Evolutionary conservation across 2,888 invertebrate species (phyloP).

Genomic region (Therioaphis trifolii): DNA sequence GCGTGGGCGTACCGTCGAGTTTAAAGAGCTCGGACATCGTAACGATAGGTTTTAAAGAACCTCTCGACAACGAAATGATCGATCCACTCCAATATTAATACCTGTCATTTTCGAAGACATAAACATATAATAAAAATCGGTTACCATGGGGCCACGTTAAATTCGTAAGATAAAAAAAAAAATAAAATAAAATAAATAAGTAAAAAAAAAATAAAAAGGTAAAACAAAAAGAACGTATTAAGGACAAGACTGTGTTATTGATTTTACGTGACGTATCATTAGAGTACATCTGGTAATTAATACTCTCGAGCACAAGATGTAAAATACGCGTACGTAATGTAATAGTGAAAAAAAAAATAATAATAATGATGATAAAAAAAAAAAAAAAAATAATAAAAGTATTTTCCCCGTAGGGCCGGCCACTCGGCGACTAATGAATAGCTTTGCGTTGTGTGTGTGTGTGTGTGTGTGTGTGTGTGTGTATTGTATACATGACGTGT

Average conservation of each 20-base stretch:
- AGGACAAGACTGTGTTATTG: slow-evolving; percentile 31
- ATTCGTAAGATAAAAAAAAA: slow-evolving; percentile 1
- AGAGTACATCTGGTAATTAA: slow-evolving; percentile 48
- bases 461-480: neutral
- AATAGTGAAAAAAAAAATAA: neutral
- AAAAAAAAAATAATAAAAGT: slow-evolving; percentile 17
- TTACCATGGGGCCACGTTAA: slow-evolving; percentile 25
- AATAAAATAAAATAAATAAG: neutral
- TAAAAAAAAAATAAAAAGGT: slow-evolving; percentile 3
- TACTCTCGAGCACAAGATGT: slow-evolving; percentile 25
- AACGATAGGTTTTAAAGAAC: slow-evolving; percentile 53
- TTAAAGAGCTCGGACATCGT: slow-evolving; percentile 57
- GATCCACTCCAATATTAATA: slow-evolving; percentile 62
- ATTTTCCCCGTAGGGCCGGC: neutral
- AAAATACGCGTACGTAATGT: neutral
- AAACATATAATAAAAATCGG: slow-evolving; percentile 55
- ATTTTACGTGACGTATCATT: slow-evolving; percentile 55
- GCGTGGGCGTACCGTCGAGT: slow-evolving; percentile 52
- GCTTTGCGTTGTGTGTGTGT: neutral
- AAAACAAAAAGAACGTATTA: neutral
- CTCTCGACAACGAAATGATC: slow-evolving; percentile 53
- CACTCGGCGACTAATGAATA: slow-evolving; percentile 44
- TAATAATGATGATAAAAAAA: neutral
- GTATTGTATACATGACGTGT: neutral
- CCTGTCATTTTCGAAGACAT: slow-evolving; percentile 55